A percentile compares a stretch with the other conserved stretches of the same genome.
These are phyloP conservation scores for Callyntrura sp. DNA, from an alignment of 2,888 invertebrate genomes.

Conservation along the genomic window DNA sequence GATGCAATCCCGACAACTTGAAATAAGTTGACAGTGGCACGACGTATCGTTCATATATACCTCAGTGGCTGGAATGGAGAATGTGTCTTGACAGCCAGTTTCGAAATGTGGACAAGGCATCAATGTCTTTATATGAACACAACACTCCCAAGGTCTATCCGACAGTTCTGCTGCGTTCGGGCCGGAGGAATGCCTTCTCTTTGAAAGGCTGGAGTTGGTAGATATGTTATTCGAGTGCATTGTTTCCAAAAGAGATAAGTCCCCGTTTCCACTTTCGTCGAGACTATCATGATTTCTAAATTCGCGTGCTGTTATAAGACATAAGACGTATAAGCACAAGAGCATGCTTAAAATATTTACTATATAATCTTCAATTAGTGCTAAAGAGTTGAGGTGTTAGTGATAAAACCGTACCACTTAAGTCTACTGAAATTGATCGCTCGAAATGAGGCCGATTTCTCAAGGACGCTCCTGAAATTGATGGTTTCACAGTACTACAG, in stretches of 20 bases:
- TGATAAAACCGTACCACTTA: conserved; percentile 68
- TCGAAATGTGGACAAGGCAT: conserved; percentile 85
- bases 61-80: conserved; percentile 85
- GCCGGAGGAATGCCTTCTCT: conserved; percentile 80
- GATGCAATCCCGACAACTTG: too few relatives aligned
- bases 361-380: neutral
- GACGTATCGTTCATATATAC: conserved; percentile 60
- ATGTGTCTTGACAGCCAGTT: conserved; percentile 84
- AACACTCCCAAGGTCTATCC: conserved; percentile 84
- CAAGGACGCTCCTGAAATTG: conserved; percentile 39
- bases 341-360: too few relatives aligned
- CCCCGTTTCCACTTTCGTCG: conserved; percentile 37
- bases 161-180: conserved; percentile 73
- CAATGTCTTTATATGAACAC: conserved; percentile 84
- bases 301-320: conserved; percentile 26
- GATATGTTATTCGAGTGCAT: conserved; percentile 45
- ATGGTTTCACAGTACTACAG: conserved; percentile 26
- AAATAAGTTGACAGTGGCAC: neutral
- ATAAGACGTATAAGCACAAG: neutral
- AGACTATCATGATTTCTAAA: conserved; percentile 35
- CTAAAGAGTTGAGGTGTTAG: neutral
- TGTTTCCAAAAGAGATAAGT: conserved; percentile 63
- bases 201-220: neutral
- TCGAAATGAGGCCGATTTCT: conserved; percentile 79
- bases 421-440: conserved; percentile 81